Conservation (phyloP, 92 coral and sea anemone genomes). For the Micromussa lordhowensis region DNA sequence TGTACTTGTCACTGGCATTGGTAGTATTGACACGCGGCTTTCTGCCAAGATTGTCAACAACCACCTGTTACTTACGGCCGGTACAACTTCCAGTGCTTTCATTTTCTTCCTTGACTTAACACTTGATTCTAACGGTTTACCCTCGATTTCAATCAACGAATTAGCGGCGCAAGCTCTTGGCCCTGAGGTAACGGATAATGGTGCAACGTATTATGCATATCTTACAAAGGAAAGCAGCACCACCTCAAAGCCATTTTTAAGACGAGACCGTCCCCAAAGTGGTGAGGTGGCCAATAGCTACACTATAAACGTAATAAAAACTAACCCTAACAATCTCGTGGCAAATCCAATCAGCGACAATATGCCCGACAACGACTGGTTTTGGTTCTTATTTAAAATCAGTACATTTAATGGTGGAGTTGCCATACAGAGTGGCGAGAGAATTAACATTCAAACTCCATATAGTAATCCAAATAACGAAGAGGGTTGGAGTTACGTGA, state of each 20-base stretch:
- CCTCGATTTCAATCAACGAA: background rate
- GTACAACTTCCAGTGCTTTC: slow-evolving; percentile 9
- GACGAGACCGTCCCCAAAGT: slow-evolving; percentile 7
- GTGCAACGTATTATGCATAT: slow-evolving; percentile 28
- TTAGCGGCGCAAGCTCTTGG: background rate
- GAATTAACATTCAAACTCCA: slow-evolving; percentile 14
- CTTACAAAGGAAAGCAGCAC: background rate
- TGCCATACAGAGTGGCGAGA: slow-evolving; percentile 38
- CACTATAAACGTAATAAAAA: background rate
- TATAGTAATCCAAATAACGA: slow-evolving; percentile 9
- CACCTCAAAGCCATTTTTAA: slow-evolving; percentile 3
- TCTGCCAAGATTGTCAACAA: slow-evolving; percentile 15
- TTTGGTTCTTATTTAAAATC: slow-evolving; percentile 37
- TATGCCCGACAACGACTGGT: slow-evolving; percentile 42
- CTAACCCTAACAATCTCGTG: slow-evolving; percentile 6
- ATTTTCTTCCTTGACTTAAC: slow-evolving; percentile 21
- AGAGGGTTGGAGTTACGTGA: background rate
- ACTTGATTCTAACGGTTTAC: background rate
- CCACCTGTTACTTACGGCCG: slow-evolving; percentile 34
- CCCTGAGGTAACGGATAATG: slow-evolving; percentile 10
- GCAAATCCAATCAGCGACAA: background rate
- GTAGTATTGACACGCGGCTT: slow-evolving; percentile 13
- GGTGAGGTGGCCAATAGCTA: background rate
- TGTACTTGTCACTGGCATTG: slow-evolving; percentile 9
- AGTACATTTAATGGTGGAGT: slow-evolving; percentile 24